Conservation (phyloP, 1,140 invertebrate species). For the Drosophila sulfurigaster region DNA sequence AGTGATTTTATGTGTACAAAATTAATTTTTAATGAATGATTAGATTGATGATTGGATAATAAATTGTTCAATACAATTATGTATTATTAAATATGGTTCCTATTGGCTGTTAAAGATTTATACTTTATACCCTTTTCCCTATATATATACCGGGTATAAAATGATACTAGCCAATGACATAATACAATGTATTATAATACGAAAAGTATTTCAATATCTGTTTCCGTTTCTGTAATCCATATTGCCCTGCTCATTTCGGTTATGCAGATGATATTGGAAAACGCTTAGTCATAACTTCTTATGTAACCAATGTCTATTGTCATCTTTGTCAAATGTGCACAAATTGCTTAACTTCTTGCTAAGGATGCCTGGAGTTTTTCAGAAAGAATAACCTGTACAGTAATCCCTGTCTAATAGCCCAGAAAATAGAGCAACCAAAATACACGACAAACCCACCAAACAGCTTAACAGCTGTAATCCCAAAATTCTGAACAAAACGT, state of each 20-base stretch:
- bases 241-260: constrained; percentile 8
- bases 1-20: no score
- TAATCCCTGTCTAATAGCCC: constrained; percentile 59
- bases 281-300: constrained; percentile 68
- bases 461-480: constrained; percentile 77
- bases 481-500: constrained; percentile 68
- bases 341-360: constrained; percentile 76
- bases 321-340: constrained; percentile 31
- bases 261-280: constrained; percentile 29
- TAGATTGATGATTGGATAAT: no score
- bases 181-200: neutral
- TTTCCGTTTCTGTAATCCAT: constrained; percentile 14
- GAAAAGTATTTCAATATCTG: neutral
- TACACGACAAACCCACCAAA: constrained; percentile 57
- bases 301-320: constrained; percentile 67
- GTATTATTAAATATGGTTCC: no score
- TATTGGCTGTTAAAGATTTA: neutral
- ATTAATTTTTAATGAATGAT: no score
- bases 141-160: neutral
- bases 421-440: constrained; percentile 64
- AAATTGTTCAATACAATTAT: no score
- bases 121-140: neutral
- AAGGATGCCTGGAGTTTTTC: constrained; percentile 30
- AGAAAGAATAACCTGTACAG: constrained; percentile 48
- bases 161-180: neutral